Evolutionary conservation across 2,888 invertebrate genomes (phyloP).

Genomic region (Toxonevra muliebris): DNA sequence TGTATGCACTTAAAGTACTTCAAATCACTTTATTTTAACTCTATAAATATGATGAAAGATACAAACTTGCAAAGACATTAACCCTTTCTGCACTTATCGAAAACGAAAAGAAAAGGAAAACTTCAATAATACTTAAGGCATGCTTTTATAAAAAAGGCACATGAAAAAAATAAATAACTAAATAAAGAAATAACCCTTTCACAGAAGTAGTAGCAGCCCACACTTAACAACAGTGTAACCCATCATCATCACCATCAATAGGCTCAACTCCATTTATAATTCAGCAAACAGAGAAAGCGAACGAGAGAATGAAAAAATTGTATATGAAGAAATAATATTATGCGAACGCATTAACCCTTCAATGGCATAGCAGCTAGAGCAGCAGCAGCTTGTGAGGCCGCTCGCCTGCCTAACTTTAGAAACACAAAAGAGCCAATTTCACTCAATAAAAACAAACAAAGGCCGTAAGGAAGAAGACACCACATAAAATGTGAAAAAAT

Average conservation of each 20-base stretch:
- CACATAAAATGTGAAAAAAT: slow-evolving; percentile 25
- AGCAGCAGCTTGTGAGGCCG: neutral
- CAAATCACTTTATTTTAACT: slow-evolving; percentile 16
- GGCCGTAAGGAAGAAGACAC: slow-evolving; percentile 26
- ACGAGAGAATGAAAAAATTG: neutral
- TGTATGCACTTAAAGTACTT: neutral
- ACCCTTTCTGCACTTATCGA: slow-evolving; percentile 10
- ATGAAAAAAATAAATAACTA: neutral
- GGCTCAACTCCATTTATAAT: neutral
- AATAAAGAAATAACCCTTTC: slow-evolving; percentile 7
- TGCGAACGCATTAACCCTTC: slow-evolving; percentile 36
- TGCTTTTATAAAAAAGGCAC: slow-evolving; percentile 21
- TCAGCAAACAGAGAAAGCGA: slow-evolving; percentile 3
- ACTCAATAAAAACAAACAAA: slow-evolving; percentile 37
- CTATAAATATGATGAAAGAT: slow-evolving; percentile 13
- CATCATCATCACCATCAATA: neutral
- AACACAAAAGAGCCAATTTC: slow-evolving; percentile 31
- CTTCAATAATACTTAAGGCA: slow-evolving; percentile 1
- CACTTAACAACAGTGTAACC: neutral
- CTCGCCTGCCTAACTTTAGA: neutral
- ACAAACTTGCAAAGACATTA: slow-evolving; percentile 11
- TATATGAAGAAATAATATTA: slow-evolving; percentile 54
- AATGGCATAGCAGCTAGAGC: neutral
- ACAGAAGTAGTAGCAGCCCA: slow-evolving; percentile 34
- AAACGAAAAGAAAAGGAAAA: neutral